Conservation (phyloP, 2,888 invertebrate genomes). For the Temnothorax rugatulus region DNA sequence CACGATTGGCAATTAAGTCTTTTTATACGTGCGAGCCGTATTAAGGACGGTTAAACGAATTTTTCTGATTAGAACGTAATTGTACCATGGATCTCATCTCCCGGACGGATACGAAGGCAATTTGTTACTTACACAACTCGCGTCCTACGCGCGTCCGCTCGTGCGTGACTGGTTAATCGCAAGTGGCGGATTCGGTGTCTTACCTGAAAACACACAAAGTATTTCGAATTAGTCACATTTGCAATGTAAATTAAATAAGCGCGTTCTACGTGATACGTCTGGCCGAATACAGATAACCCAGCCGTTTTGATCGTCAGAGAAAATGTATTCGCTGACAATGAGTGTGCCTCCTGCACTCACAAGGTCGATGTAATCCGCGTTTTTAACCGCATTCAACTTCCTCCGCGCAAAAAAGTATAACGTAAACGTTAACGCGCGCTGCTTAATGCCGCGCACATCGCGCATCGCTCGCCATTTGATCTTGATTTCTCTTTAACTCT, state of each 20-base stretch:
- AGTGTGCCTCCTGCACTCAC: not conserved
- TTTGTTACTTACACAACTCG: slow-evolving; percentile 44
- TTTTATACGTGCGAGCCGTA: not conserved
- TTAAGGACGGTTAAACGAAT: slow-evolving; percentile 19
- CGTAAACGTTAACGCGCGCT: slow-evolving; percentile 13
- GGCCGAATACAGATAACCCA: not conserved
- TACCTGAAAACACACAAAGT: slow-evolving; percentile 66
- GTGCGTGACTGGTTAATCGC: slow-evolving; percentile 37
- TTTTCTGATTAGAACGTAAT: slow-evolving; percentile 35
- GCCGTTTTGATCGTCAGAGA: not conserved
- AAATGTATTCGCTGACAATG: not conserved
- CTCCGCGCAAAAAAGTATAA: slow-evolving; percentile 14
- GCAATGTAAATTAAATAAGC: slow-evolving; percentile 35
- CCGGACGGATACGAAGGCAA: not conserved
- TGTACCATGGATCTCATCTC: slow-evolving; percentile 31
- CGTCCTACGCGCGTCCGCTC: slow-evolving; percentile 8
- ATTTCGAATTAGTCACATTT: slow-evolving; percentile 45
- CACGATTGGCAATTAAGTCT: slow-evolving; percentile 33
- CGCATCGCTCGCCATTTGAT: slow-evolving; percentile 30
- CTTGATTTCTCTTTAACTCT: slow-evolving; percentile 26
- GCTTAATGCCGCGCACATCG: slow-evolving; percentile 7
- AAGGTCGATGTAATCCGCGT: slow-evolving; percentile 16
- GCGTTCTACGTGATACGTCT: not conserved
- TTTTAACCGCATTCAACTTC: slow-evolving; percentile 24
- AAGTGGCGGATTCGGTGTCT: slow-evolving; percentile 45